phyloP scores from a whole-genome alignment of 2,888 invertebrate genomes.

The Aspidapion aeneum region DNA sequence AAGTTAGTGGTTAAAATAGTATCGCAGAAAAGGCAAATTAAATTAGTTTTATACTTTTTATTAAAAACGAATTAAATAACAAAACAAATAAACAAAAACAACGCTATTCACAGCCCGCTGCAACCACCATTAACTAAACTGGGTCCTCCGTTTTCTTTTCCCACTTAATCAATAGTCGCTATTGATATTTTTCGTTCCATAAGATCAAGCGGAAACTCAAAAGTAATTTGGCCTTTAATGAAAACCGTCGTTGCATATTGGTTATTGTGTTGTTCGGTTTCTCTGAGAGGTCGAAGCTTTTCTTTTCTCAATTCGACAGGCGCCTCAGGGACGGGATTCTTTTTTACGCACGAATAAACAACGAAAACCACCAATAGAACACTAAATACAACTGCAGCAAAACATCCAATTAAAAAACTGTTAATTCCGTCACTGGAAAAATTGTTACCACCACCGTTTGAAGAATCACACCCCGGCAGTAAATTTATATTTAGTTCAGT shows the following conservation, averaged over 20 bases:
- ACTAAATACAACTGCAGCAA: constrained; percentile 49
- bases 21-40: no score
- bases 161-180: constrained; percentile 47
- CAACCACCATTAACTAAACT: not conserved
- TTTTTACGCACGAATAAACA: constrained; percentile 64
- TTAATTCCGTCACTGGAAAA: constrained; percentile 45
- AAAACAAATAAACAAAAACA: not conserved
- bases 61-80: not conserved
- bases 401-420: constrained; percentile 52
- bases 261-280: constrained; percentile 32
- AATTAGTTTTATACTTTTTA: no score
- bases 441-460: constrained; percentile 48
- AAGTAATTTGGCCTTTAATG: constrained; percentile 53
- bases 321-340: constrained; percentile 48
- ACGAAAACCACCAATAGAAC: constrained; percentile 49
- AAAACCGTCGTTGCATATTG: constrained; percentile 46
- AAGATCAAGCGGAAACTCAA: constrained; percentile 54
- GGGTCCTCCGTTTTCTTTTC: constrained; percentile 36
- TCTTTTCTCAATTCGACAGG: constrained; percentile 30
- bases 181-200: constrained; percentile 46
- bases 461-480: constrained; percentile 49
- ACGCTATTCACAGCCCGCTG: not conserved
- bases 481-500: constrained; percentile 43
- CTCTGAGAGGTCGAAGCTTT: constrained; percentile 35
- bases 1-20: no score